phyloP scores from a whole-genome alignment of 2,888 invertebrate species.

The Cephalotes varians region DNA sequence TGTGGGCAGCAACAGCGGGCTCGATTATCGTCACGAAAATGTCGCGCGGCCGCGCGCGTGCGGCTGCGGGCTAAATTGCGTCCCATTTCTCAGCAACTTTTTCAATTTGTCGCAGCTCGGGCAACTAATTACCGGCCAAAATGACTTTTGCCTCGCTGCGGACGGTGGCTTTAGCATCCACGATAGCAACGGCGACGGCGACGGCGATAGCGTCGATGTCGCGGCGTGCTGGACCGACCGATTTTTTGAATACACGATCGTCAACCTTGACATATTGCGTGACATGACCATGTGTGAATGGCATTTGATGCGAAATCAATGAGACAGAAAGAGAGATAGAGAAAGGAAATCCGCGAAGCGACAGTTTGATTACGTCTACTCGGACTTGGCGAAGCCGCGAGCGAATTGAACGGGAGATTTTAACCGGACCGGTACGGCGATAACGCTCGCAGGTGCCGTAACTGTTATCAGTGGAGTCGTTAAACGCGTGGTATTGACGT shows the following conservation, averaged over 20 bases:
- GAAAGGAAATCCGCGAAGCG: constrained; percentile 22
- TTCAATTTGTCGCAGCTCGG: constrained; percentile 83
- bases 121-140: constrained; percentile 82
- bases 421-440: not conserved
- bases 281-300: constrained; percentile 33
- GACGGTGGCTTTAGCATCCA: constrained; percentile 35
- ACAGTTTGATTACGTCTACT: constrained; percentile 42
- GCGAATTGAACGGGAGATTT: constrained; percentile 38
- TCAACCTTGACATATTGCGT: constrained; percentile 34
- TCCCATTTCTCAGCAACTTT: constrained; percentile 84
- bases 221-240: constrained; percentile 1
- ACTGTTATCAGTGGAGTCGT: constrained; percentile 35
- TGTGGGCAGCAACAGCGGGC: constrained; percentile 43
- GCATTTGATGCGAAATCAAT: constrained; percentile 42
- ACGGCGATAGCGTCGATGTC: constrained; percentile 1
- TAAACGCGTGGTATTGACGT: constrained; percentile 34
- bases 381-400: constrained; percentile 17
- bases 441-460: constrained; percentile 28
- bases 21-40: constrained; percentile 69
- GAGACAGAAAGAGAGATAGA: not conserved
- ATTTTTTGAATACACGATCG: constrained; percentile 43
- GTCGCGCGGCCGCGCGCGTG: constrained; percentile 61
- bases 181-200: not conserved
- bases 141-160: constrained; percentile 79
- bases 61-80: constrained; percentile 80